phyloP scores from a whole-genome alignment of 1,140 invertebrate species.

The Scylla paramamosain region DNA sequence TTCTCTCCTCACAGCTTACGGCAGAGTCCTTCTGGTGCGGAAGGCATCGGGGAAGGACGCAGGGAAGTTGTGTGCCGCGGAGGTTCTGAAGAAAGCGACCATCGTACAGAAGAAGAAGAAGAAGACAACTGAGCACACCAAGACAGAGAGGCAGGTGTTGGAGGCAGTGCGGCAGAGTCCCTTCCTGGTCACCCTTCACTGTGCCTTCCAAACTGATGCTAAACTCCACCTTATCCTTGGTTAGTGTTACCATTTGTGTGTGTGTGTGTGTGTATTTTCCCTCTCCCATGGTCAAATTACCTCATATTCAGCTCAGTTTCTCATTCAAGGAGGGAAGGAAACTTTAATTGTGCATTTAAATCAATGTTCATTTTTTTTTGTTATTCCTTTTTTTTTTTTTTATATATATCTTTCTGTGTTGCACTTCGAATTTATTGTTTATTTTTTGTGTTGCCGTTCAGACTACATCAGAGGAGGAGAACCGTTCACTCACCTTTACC shows the following conservation, averaged over 20 bases:
- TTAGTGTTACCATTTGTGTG: slow-evolving; percentile 81
- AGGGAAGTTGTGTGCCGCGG: slow-evolving; percentile 95
- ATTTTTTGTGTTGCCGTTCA: slow-evolving; percentile 81
- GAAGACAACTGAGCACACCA: slow-evolving; percentile 94
- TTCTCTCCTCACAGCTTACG: slow-evolving; percentile 61
- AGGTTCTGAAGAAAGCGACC: slow-evolving; percentile 93
- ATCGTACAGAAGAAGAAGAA: slow-evolving; percentile 95
- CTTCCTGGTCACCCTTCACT: slow-evolving; percentile 95
- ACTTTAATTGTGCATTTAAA: too few species aligned
- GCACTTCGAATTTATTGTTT: slow-evolving; percentile 52
- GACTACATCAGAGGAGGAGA: slow-evolving; percentile 97
- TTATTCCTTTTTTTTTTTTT: too few species aligned
- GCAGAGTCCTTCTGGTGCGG: slow-evolving; percentile 64
- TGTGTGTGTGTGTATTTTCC: not conserved
- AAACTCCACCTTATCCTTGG: slow-evolving; percentile 96
- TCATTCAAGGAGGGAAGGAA: too few species aligned
- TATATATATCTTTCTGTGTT: not conserved
- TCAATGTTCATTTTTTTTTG: not conserved
- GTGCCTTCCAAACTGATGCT: slow-evolving; percentile 95
- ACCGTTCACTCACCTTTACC: slow-evolving; percentile 94
- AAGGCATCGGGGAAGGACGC: slow-evolving; percentile 83
- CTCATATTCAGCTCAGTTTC: too few species aligned
- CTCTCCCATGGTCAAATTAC: too few species aligned
- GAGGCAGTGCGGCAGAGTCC: slow-evolving; percentile 93
- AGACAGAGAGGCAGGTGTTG: slow-evolving; percentile 93